These are phyloP conservation scores for Galaxea fascicularis DNA, from an alignment of 92 coral and sea anemone genomes.

Conservation along the genomic window DNA sequence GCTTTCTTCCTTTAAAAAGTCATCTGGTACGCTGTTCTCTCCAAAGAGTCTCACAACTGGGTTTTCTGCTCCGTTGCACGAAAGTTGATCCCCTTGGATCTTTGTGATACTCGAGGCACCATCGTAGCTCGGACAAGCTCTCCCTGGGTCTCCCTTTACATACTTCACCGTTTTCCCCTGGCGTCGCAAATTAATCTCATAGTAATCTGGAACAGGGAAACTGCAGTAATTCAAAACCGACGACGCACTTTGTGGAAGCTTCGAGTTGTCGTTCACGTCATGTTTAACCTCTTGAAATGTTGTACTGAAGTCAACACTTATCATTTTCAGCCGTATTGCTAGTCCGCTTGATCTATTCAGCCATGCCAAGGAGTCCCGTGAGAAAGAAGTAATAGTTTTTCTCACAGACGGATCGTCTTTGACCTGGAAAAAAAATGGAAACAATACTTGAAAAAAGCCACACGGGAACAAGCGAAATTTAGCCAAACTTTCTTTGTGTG, in stretches of 20 bases:
- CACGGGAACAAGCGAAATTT: too few relatives aligned
- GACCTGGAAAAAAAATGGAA: slow-evolving; percentile 36
- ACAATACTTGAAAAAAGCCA: neutral
- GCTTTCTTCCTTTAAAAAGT: slow-evolving; percentile 62
- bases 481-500: too few relatives aligned
- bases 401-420: slow-evolving; percentile 36
- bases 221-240: slow-evolving; percentile 51
- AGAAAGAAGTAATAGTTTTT: slow-evolving; percentile 45
- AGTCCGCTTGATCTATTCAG: slow-evolving; percentile 77
- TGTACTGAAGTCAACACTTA: slow-evolving; percentile 72
- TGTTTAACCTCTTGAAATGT: slow-evolving; percentile 71
- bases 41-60: slow-evolving; percentile 71
- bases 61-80: slow-evolving; percentile 71
- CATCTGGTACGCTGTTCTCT: slow-evolving; percentile 25
- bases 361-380: slow-evolving; percentile 68
- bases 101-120: slow-evolving; percentile 1
- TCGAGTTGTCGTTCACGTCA: slow-evolving; percentile 58
- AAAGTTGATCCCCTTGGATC: slow-evolving; percentile 41
- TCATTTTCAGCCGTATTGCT: slow-evolving; percentile 57
- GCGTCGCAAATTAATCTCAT: slow-evolving; percentile 38
- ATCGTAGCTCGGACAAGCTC: slow-evolving; percentile 70
- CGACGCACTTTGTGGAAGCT: slow-evolving; percentile 5
- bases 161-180: slow-evolving; percentile 52
- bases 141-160: slow-evolving; percentile 35
- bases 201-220: slow-evolving; percentile 73